A percentile compares a stretch with the other conserved stretches of the same genome.
phyloP scores from a whole-genome alignment of 2,113 vertebrate species.

The Cynocephalus volans region DNA sequence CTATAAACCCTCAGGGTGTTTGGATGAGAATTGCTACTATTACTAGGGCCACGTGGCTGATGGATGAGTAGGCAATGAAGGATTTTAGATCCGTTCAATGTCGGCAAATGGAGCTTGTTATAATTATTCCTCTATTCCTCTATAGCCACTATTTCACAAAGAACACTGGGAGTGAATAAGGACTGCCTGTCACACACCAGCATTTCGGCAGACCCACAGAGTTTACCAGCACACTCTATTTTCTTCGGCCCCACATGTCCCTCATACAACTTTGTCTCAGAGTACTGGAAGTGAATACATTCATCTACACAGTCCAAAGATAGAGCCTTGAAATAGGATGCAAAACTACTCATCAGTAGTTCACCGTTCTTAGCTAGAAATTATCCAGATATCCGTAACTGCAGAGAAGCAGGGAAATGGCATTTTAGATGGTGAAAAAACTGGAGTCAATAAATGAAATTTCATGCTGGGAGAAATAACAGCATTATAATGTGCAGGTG shows the following conservation, averaged over 20 bases:
- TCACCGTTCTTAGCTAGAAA: background rate
- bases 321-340: background rate
- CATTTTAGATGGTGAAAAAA: background rate
- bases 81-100: no score
- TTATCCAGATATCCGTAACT: background rate
- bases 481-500: rapidly evolving
- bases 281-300: background rate
- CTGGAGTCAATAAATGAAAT: background rate
- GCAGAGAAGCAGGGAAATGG: background rate
- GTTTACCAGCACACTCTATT: background rate
- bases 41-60: no score
- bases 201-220: background rate
- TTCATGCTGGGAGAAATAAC: background rate
- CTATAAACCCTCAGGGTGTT: no score
- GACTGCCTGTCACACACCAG: background rate
- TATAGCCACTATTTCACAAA: background rate
- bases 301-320: background rate
- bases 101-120: no score
- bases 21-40: no score
- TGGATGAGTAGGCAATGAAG: no score
- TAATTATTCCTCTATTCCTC: no score
- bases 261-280: background rate
- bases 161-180: background rate
- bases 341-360: background rate
- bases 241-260: rapidly evolving